Evolutionary conservation across 2,888 invertebrate species (phyloP), one percentile per base, ranked within the genome.

Genomic region (Micoletzkya japonica): DNA sequence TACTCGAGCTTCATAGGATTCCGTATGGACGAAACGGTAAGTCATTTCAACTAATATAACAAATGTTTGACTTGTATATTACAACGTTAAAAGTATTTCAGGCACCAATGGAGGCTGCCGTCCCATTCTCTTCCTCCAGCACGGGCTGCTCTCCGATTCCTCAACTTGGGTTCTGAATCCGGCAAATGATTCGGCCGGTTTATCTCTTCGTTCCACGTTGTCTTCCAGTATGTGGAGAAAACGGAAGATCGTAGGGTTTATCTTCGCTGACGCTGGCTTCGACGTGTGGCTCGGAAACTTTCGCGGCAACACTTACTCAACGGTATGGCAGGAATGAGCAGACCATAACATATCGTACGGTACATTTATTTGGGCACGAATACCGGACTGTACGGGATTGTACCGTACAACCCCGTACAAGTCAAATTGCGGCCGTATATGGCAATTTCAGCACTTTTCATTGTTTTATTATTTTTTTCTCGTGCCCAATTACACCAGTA

Each of bases 291-390:
- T n/a, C n/a, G n/a, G n/a, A n/a, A n/a, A n/a, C n/a, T n/a, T n/a
- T n/a, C n/a, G n/a, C n/a, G n/a, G 92, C 0, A 93, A 93, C 83
- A 90, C 90, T 0, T 92, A 92, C 84, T 91, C 91, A 2, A 88
- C 89, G 79, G 72, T 60, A 6, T 0, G 58, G 4, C 1, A 3
- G 6, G 10, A 4, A 4, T 6, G 2, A 34, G 17, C 24, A 4
- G 17, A 26, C n/a, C 14, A 44, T 44, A 20, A 44, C 10, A 14
- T 44, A 44, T 44, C 20, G 10, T 44, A n/a, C n/a, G n/a, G n/a
- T n/a, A n/a, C n/a, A n/a, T n/a, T n/a, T n/a, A n/a, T n/a, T n/a
- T n/a, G n/a, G n/a, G n/a, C n/a, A n/a, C n/a, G n/a, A n/a, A n/a
- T n/a, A n/a, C n/a, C n/a, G n/a, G n/a, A n/a, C n/a, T n/a, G n/a